Evolutionary conservation across 2,113 vertebrate species (phyloP).

Genomic region (Syngnathus typhle): DNA sequence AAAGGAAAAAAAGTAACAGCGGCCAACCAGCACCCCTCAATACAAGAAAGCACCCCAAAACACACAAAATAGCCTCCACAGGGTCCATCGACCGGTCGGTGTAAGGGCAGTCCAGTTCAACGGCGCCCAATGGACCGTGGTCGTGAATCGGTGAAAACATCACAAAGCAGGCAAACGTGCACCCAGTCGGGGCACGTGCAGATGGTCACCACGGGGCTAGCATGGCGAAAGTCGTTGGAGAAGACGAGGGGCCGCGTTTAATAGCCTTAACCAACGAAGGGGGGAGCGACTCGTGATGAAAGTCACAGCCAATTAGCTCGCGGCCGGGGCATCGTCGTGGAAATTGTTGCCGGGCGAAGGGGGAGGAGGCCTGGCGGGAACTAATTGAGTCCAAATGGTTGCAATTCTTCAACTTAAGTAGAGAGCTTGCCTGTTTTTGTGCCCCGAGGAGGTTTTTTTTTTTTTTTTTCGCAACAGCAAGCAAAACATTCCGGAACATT

Average conservation of each 20-base stretch:
- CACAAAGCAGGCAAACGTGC: no score
- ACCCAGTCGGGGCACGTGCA: no score
- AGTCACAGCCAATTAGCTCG: conserved; percentile 28
- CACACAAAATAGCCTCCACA: no score
- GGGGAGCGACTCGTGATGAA: conserved; percentile 9
- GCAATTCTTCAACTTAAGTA: conserved; percentile 21
- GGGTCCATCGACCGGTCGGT: no score
- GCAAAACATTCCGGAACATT: background rate
- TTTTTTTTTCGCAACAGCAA: background rate
- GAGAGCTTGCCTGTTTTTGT: background rate
- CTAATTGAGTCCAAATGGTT: conserved; percentile 44
- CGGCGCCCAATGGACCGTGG: no score
- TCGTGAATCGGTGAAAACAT: no score
- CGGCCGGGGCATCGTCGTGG: conserved; percentile 24
- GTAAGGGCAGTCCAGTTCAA: no score
- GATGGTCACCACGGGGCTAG: no score
- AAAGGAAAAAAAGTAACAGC: no score
- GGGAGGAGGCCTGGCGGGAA: background rate
- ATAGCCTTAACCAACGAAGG: conserved; percentile 15
- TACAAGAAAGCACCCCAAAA: no score
- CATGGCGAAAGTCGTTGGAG: no score
- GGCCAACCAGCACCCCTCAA: no score
- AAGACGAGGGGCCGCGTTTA: conserved; percentile 2
- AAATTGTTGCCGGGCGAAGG: conserved; percentile 20
- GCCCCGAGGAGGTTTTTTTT: background rate